Evolutionary conservation across 1,140 invertebrate genomes (phyloP).

Genomic region (Drosophila kurseongensis): DNA sequence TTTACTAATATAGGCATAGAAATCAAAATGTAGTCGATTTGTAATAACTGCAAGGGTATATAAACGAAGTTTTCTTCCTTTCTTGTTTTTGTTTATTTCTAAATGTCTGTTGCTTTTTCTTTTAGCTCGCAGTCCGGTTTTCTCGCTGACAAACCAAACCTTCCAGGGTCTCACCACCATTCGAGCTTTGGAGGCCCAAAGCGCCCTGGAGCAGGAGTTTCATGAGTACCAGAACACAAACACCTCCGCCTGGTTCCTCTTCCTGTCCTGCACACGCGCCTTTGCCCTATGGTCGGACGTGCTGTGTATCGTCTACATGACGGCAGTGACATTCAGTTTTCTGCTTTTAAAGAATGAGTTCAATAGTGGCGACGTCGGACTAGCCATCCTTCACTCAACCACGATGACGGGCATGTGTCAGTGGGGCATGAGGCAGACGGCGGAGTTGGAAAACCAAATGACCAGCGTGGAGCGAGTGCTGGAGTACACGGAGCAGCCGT

Average conservation of each 20-base stretch:
- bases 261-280: slow-evolving; percentile 88
- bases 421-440: slow-evolving; percentile 94
- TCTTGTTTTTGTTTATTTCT: too few species aligned
- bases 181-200: slow-evolving; percentile 88
- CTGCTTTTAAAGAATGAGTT: slow-evolving; percentile 85
- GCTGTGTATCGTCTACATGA: slow-evolving; percentile 89
- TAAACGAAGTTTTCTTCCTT: too few species aligned
- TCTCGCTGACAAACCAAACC: slow-evolving; percentile 90
- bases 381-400: slow-evolving; percentile 92
- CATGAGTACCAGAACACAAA: slow-evolving; percentile 90
- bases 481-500: slow-evolving; percentile 88
- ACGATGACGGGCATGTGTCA: slow-evolving; percentile 92
- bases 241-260: slow-evolving; percentile 89
- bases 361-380: slow-evolving; percentile 90
- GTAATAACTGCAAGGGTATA: too few species aligned
- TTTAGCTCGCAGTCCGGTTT: slow-evolving; percentile 88
- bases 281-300: slow-evolving; percentile 87
- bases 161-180: slow-evolving; percentile 93
- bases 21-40: too few species aligned
- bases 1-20: too few species aligned
- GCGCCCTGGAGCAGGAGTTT: slow-evolving; percentile 88
- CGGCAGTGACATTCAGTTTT: slow-evolving; percentile 86
- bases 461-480: slow-evolving; percentile 91
- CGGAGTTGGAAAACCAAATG: slow-evolving; percentile 94
- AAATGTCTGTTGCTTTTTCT: neutral